phyloP scores from a whole-genome alignment of 1,140 invertebrate species.

The Camponotus pennsylvanicus region DNA sequence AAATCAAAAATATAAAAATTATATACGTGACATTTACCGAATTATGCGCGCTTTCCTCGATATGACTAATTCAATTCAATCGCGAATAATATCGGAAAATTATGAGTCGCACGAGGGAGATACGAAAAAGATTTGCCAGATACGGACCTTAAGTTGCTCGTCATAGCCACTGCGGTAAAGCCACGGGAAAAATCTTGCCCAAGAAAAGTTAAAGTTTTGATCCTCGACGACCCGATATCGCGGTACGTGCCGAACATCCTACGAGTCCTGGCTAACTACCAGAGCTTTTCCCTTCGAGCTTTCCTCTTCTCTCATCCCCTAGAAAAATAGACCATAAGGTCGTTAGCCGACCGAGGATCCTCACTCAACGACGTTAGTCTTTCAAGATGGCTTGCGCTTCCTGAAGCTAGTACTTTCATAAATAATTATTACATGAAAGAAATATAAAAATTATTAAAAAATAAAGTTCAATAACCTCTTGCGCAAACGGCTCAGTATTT shows the following conservation, averaged over 20 bases:
- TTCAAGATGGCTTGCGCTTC: not conserved
- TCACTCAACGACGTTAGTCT: not conserved
- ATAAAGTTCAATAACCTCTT: not conserved
- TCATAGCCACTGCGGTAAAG: conserved; percentile 24
- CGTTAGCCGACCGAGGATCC: not conserved
- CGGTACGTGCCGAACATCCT: conserved; percentile 49
- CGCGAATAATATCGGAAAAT: conserved; percentile 30
- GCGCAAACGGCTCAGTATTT: too few relatives aligned
- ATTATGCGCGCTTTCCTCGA: not conserved
- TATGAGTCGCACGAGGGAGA: not conserved
- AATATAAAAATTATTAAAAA: not conserved
- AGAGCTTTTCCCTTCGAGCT: not conserved
- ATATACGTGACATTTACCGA: not conserved
- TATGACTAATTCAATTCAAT: conserved; percentile 13
- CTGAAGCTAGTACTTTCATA: not conserved
- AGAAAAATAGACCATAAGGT: conserved; percentile 43
- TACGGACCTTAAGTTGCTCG: conserved; percentile 34
- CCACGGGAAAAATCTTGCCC: conserved; percentile 47
- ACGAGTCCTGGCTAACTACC: conserved; percentile 41
- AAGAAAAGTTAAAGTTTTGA: conserved; percentile 51
- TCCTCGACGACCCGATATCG: conserved; percentile 55
- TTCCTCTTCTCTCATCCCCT: not conserved
- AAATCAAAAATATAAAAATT: too few relatives aligned
- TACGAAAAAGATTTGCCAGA: conserved; percentile 23
- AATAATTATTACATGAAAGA: not conserved